Evolutionary conservation across 2,888 invertebrate genomes (phyloP), one percentile per base, ranked within the genome.

Genomic region (Drosophila leonis): DNA sequence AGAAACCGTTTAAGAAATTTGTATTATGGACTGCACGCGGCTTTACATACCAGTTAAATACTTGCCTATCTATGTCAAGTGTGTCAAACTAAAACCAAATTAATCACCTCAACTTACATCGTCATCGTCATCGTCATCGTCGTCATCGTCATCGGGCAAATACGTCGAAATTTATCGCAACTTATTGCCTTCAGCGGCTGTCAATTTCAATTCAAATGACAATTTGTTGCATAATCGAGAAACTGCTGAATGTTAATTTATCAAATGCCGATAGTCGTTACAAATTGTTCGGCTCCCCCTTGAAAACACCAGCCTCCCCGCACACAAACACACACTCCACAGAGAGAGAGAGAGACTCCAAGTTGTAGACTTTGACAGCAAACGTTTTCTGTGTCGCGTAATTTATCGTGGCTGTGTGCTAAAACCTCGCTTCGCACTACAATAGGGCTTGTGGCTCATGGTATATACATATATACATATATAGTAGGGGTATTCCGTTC

Each of bases 161-260:
- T 80, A 55, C 35, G 64, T 49, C 42, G 42, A 41, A 62, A 61
- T 54, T 56, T 54, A 68, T 73, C 76, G 76, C 35, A 57, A 72
- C 60, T 41, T 66, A 46, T 57, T 64, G 66, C 72, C 79, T 77
- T 72, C 75, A 72, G 57, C 63, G 76, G 70, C 84, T 88, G 88
- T 87, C 86, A 88, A 76, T 79, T 80, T 80, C 80, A 88, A 86
- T 88, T 88, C 72, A 87, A 88, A 72, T 84, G 86, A 81, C 87
- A 87, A 88, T 88, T 88, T 86, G 87, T 88, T 88, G 82, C 86
- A 88, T 83, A 88, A 88, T 86, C 86, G 82, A 75, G 80, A 64
- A 75, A 83, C 82, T 77, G 88, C 82, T 78, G 77, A 88, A 88
- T 90, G 85, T 82, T 86, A 90, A 90, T 90, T 90, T 90, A 90